Evolutionary conservation across 2,797 vertebrate genomes (phyloP), one percentile per base, ranked within the genome.

Genomic region (Myotis planiceps): DNA sequence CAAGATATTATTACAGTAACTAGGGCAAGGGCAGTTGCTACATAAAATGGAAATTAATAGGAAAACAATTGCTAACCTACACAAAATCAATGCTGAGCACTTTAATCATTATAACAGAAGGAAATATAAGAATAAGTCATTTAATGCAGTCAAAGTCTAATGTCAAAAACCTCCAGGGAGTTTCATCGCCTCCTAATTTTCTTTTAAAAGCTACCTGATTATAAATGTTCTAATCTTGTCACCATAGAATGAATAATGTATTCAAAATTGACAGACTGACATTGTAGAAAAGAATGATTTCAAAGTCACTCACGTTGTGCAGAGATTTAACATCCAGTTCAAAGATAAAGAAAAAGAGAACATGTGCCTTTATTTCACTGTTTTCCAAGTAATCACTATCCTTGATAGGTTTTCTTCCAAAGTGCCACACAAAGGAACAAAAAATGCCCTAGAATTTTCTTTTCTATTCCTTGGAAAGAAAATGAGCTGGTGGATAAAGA

Each of bases 161-260:
- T 39, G 55, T 79, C 58, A 95, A 66, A 88, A 91, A 45, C 51
- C 32, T 76, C 45, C 29, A 63, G 39, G 49, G 78, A 88, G 25
- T 58, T 80, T 60, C 32, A 58, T 71, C 5, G 16, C 42, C 34
- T 74, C 45, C 3, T 74, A 74, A 87, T 88, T 91, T 88, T 81
- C 58, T 81, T 82, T 85, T 58, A 88, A 96, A 90, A 96, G 27
- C 47, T 85, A 8, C 32, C 74, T 47, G 47, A 95, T 81, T 96
- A 82, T 66, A 93, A 95, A 93, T 85, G 74, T 78, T 92, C 84
- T 86, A 85, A 72, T 78, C 37, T 88, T 82, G 47, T 91, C 79
- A 95, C 19, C 75, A 78, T 83, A 88, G 55, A 88, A 85, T 71
- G n/a, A 65, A 92, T 66, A 63, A 74, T 42, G 3, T 37, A 92